These are phyloP conservation scores for Steatocranus sp. DNA, from an alignment of 2,797 vertebrate genomes.

Conservation along the genomic window DNA sequence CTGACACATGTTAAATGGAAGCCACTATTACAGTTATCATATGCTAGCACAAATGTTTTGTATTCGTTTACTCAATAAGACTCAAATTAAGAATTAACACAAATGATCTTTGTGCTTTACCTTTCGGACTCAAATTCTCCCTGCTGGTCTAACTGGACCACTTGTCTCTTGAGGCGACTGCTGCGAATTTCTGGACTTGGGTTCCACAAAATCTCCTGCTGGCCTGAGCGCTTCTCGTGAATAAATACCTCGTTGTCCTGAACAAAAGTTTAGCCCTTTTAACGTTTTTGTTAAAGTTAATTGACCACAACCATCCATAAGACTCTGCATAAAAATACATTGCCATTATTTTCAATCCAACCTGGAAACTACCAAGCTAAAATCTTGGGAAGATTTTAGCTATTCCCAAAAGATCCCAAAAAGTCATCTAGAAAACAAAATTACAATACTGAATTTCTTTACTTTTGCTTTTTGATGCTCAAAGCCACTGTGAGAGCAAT, in stretches of 20 bases:
- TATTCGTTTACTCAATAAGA: background rate
- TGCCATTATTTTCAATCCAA: background rate
- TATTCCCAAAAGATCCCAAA: background rate
- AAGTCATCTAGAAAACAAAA: background rate
- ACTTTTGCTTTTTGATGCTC: background rate
- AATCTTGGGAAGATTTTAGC: background rate
- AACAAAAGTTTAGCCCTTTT: background rate
- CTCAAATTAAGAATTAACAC: background rate
- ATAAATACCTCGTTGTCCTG: constrained; percentile 93
- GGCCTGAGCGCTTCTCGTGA: constrained; percentile 77
- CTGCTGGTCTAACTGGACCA: constrained; percentile 87
- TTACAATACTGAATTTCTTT: background rate
- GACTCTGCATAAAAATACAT: background rate
- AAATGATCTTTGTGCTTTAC: constrained; percentile 55
- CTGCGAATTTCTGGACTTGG: constrained; percentile 81
- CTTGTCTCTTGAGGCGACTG: constrained; percentile 85
- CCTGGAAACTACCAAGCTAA: background rate
- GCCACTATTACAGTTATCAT: background rate
- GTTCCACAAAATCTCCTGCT: constrained; percentile 84
- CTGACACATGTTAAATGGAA: background rate
- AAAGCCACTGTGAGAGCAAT: background rate
- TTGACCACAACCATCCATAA: background rate
- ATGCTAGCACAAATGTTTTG: background rate
- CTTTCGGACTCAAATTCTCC: constrained; percentile 89
- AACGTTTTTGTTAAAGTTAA: background rate